Conservation (phyloP, 2,113 vertebrate species). For the Gnathonemus echidnorhynchus region DNA sequence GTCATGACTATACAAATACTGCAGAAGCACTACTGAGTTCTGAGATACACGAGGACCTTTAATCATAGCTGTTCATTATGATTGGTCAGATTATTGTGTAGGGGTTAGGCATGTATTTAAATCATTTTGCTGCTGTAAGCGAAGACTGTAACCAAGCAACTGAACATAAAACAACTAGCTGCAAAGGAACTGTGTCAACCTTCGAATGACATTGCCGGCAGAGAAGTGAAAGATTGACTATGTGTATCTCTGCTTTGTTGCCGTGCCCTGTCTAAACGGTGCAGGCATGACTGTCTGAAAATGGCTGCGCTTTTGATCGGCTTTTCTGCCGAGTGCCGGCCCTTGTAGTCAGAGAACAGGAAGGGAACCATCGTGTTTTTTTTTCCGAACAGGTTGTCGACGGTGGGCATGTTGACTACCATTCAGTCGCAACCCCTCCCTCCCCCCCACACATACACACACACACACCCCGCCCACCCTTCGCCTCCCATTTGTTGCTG, state of each 20-base stretch:
- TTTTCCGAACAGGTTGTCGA: neutral
- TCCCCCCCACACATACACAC: neutral
- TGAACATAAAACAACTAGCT: constrained; percentile 9
- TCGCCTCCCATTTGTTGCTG: neutral
- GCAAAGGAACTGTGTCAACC: neutral
- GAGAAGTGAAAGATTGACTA: neutral
- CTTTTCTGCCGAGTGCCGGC: neutral
- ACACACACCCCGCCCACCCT: neutral
- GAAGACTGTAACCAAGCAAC: neutral
- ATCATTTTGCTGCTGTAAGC: neutral
- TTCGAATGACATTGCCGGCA: neutral
- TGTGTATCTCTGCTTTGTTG: neutral
- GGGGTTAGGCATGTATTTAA: neutral
- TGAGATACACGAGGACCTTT: neutral
- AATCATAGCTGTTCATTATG: neutral
- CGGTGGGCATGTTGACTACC: neutral
- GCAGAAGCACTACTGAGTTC: neutral
- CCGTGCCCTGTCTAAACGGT: neutral
- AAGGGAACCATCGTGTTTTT: neutral
- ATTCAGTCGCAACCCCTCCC: neutral
- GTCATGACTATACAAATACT: neutral
- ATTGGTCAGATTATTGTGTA: neutral
- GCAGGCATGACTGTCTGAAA: neutral
- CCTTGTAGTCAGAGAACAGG: constrained; percentile 3
- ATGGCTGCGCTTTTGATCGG: neutral